phyloP scores from a whole-genome alignment of 1,140 invertebrate species.

The Holcopasites calliopsidis region DNA sequence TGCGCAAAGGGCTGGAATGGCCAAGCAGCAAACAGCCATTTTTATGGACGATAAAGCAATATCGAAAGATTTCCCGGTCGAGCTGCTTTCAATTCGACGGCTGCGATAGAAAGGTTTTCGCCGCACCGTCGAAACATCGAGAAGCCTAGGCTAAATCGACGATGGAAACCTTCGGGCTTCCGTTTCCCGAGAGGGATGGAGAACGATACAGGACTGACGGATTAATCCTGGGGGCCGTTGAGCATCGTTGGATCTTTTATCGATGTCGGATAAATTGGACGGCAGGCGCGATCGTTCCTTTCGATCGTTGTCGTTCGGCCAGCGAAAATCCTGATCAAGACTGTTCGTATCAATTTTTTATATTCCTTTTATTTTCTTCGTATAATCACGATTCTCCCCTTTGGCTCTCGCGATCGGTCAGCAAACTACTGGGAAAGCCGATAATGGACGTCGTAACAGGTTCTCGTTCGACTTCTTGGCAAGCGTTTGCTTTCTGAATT shows the following conservation, averaged over 20 bases:
- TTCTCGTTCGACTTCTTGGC: constrained; percentile 43
- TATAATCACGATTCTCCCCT: neutral
- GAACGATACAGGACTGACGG: constrained; percentile 12
- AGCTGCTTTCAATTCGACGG: constrained; percentile 42
- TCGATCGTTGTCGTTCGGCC: neutral
- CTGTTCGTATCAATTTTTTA: constrained; percentile 41
- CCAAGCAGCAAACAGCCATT: constrained; percentile 49
- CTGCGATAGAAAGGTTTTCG: constrained; percentile 37
- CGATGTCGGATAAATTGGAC: constrained; percentile 31
- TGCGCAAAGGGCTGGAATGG: neutral
- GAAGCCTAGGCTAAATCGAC: constrained; percentile 19
- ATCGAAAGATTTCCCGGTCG: constrained; percentile 53
- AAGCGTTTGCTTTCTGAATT: constrained; percentile 39
- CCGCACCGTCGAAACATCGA: constrained; percentile 34
- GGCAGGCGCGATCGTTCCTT: constrained; percentile 1
- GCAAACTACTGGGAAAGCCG: constrained; percentile 38
- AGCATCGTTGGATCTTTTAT: constrained; percentile 27
- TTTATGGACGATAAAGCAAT: constrained; percentile 64
- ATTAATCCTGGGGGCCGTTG: constrained; percentile 19
- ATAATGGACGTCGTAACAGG: constrained; percentile 44
- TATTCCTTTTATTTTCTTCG: neutral
- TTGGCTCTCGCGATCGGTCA: neutral
- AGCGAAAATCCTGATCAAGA: neutral
- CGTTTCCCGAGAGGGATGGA: neutral
- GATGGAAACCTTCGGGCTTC: neutral